phyloP scores from a whole-genome alignment of 2,888 invertebrate genomes.

The Sphaeridia pumilis region DNA sequence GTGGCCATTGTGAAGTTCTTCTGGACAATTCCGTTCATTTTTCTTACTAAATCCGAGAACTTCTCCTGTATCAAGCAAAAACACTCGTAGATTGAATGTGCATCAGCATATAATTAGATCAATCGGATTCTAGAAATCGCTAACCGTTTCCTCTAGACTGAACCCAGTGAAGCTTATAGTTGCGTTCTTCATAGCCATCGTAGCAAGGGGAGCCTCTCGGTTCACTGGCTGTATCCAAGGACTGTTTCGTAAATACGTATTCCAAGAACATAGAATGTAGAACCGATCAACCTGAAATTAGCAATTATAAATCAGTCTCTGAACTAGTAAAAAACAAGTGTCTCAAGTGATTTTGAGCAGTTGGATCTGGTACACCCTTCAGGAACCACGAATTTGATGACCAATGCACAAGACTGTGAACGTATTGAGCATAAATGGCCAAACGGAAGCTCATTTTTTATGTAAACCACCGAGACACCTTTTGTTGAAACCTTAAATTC shows the following conservation, averaged over 20 bases:
- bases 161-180: slow-evolving; percentile 53
- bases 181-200: slow-evolving; percentile 64
- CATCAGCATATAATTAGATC: too few relatives aligned
- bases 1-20: slow-evolving; percentile 18
- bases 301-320: too few relatives aligned
- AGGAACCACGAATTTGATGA: slow-evolving; percentile 24
- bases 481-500: too few relatives aligned
- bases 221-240: slow-evolving; percentile 49
- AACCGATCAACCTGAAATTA: slow-evolving; percentile 77
- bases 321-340: too few relatives aligned
- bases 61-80: slow-evolving; percentile 3
- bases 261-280: slow-evolving; percentile 70
- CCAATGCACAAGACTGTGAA: slow-evolving; percentile 5
- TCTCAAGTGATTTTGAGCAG: slow-evolving; percentile 9
- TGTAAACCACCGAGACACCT: too few relatives aligned
- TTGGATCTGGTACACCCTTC: slow-evolving; percentile 14
- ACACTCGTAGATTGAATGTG: too few relatives aligned
- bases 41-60: slow-evolving; percentile 10
- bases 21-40: slow-evolving; percentile 27
- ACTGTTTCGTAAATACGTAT: slow-evolving; percentile 10
- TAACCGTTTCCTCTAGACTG: slow-evolving; percentile 36
- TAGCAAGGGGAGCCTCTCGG: slow-evolving; percentile 64
- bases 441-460: slow-evolving; percentile 1
- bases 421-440: slow-evolving; percentile 4
- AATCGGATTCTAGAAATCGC: too few relatives aligned